Evolutionary conservation across 2,113 vertebrate species (phyloP), one percentile per base, ranked within the genome.

Genomic region (Microcebus ravelobensis): DNA sequence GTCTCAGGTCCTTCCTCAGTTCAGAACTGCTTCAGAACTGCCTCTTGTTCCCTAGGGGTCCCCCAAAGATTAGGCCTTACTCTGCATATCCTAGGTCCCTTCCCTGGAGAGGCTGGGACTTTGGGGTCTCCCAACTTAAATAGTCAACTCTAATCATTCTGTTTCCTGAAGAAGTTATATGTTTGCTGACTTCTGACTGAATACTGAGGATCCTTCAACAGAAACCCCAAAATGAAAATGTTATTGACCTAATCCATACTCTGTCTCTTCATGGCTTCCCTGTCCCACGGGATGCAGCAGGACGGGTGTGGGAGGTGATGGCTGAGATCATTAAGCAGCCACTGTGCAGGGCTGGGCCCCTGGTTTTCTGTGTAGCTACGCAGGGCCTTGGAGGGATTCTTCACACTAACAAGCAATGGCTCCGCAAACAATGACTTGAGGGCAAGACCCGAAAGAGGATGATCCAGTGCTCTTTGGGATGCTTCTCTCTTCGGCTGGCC

Each of bases 171-270:
- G 9, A 57, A 83, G 34, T 92, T 57, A n/a, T 63, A n/a, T 83
- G 61, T 93, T 89, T n/a, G 55, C 80, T 95, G 42, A 84, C 48
- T 95, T 57, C 48, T 96, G 80, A 94, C 61, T 74, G 89, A 83
- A 85, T 57, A 73, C 29, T 15, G 50, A 79, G 67, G 59, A 85
- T 90, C 55, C 74, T 73, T 92, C 48, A 59, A 83, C 8, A 36
- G 36, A 91, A 94, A 70, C 57, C 39, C 5, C 4, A 15, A 65
- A 39, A 63, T 39, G n/a, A 73, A 90, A 67, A 42, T 0, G 1
- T 77, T 27, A 20, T 18, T 2, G 3, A 31, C 57, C 61, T 77
- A 23, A 29, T 63, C 73, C 39, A 4, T 4, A 15, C n/a, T 57
- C 20, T 92, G 68, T 18, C 61, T 71, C 39, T n/a, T 68, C n/a